Conservation (phyloP, 2,888 invertebrate genomes). For the Agrilus mali region DNA sequence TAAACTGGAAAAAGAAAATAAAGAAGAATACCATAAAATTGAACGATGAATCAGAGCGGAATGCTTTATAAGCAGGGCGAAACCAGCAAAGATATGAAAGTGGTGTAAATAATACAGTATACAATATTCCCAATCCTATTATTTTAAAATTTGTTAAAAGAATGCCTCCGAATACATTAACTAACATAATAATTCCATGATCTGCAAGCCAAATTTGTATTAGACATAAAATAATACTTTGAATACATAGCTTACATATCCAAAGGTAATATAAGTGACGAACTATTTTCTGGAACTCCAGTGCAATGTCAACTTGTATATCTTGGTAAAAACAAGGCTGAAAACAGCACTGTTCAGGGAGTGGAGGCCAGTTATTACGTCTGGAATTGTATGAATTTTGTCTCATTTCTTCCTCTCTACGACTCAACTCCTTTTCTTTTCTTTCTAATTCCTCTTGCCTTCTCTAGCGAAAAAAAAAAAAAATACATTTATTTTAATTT, state of each 20-base stretch:
- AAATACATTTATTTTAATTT: background rate
- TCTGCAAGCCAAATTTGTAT: constrained; percentile 43
- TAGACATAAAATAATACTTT: no score
- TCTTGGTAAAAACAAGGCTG: constrained; percentile 99
- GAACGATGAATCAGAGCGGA: constrained; percentile 97
- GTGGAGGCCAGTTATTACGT: constrained; percentile 96
- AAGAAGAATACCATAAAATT: constrained; percentile 99
- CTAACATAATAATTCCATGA: constrained; percentile 72
- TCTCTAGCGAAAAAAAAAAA: constrained; percentile 39
- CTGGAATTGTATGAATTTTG: constrained; percentile 49
- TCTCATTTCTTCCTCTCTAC: constrained; percentile 77
- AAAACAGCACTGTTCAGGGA: constrained; percentile 84
- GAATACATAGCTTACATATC: constrained; percentile 68
- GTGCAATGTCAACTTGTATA: constrained; percentile 95
- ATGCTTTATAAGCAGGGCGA: constrained; percentile 97
- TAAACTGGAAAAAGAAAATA: constrained; percentile 91
- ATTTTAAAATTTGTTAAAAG: constrained; percentile 60
- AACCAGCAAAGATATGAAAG: constrained; percentile 99
- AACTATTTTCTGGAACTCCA: constrained; percentile 94
- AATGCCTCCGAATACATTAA: constrained; percentile 79
- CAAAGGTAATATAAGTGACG: constrained; percentile 90
- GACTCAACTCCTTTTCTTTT: constrained; percentile 79
- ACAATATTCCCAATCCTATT: constrained; percentile 82
- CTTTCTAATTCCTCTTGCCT: constrained; percentile 83
- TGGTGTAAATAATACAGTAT: constrained; percentile 82